Evolutionary conservation across 2,113 vertebrate species (phyloP), one percentile per base, ranked within the genome.

Genomic region (Onychostoma macrolepis): DNA sequence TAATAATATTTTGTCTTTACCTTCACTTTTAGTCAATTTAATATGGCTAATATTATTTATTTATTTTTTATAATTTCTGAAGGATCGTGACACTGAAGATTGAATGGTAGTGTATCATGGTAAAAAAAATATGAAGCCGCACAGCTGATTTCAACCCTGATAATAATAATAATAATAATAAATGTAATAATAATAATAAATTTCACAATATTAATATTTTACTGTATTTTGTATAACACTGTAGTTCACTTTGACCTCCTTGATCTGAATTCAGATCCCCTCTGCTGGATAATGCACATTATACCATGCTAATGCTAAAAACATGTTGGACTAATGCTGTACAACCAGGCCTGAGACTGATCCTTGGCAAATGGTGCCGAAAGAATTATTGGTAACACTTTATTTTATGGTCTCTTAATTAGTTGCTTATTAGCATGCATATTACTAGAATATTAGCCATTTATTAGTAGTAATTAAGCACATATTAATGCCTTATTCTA

Each of bases 231-330:
- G 21, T n/a, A 61, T 24, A 71, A 36, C 12, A 38, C 67, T 33
- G 48, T 38, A 48, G 45, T 36, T 71, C 30, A 1, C 24, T 17
- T 53, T 45, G 26, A 53, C 50, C 50, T 19, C 15, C 17, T 7
- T 53, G 19, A 53, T 53, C 50, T n/a, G 36, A 33, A 15, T 53
- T 8, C 24, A 50, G 50, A 80, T 33, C 17, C 33, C 21, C 26
- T 28, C 28, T 15, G 33, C 50, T 48, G 53, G 12, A 76, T 61
- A 80, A 80, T 41, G 21, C 79, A 58, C 48, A n/a, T 26, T 43
- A 56, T 26, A 69, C 50, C 45, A 28, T 24, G 19, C 56, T 89
- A 82, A 80, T 76, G 53, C 65, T 63, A 78, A 82, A 85, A 67
- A 61, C 61, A 53, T 85, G 53, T 85, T 80, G 43, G 38, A 13